phyloP scores from a whole-genome alignment of 2,113 vertebrate species.

The Saimiri boliviensis region DNA sequence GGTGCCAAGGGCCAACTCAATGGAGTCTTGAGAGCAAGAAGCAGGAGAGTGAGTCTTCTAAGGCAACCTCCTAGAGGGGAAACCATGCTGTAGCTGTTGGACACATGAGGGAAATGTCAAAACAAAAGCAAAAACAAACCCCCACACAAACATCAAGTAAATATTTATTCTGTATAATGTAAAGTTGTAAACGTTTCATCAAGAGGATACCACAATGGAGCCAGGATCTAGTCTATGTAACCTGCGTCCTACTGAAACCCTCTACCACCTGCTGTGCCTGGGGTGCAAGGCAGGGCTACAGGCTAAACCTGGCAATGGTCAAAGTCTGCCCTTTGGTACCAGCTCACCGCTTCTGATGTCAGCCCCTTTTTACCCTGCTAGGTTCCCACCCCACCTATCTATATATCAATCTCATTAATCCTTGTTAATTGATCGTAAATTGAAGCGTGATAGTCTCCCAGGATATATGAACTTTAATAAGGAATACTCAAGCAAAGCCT shows the following conservation, averaged over 20 bases:
- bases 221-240: not conserved
- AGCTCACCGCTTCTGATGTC: conserved; percentile 12
- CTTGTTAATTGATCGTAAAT: conserved; percentile 32
- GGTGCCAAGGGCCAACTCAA: not conserved
- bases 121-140: not conserved
- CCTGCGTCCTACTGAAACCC: not conserved
- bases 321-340: not conserved
- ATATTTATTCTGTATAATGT: not conserved
- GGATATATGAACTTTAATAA: conserved; percentile 37
- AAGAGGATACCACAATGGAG: not conserved
- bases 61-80: not conserved
- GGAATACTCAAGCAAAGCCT: not conserved
- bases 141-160: not conserved
- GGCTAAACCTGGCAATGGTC: conserved; percentile 5
- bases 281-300: not conserved
- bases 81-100: not conserved
- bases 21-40: not conserved
- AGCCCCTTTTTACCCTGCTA: not conserved
- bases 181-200: not conserved
- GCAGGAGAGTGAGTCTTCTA: not conserved
- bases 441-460: not conserved
- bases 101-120: not conserved
- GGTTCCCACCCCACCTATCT: not conserved
- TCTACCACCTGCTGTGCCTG: not conserved
- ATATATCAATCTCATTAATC: conserved; percentile 25